phyloP scores from a whole-genome alignment of 2,888 invertebrate species.

The Orthosia gracilis region DNA sequence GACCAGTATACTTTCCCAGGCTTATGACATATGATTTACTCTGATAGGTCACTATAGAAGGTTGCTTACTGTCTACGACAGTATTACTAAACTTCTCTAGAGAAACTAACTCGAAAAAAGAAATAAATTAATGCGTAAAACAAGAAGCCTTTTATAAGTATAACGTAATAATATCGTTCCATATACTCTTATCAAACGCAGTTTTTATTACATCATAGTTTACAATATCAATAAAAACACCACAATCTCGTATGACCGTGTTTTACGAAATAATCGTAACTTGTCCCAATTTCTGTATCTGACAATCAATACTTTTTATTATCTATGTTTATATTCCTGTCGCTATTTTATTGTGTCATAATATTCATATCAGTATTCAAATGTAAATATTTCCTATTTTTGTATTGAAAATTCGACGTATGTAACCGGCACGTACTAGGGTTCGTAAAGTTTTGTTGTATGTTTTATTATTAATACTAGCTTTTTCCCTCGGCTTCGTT shows the following conservation, averaged over 20 bases:
- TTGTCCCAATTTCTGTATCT: constrained; percentile 62
- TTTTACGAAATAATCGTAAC: constrained; percentile 57
- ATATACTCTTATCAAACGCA: constrained; percentile 42
- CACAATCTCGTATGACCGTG: constrained; percentile 59
- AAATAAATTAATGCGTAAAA: not conserved
- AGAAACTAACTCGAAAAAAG: not conserved
- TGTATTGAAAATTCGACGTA: constrained; percentile 44
- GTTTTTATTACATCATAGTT: constrained; percentile 53
- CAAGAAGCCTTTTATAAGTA: not conserved
- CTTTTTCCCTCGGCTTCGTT: too few relatives aligned
- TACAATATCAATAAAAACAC: constrained; percentile 48
- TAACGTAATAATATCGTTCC: not conserved
- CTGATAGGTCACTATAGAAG: not conserved
- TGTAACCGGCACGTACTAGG: constrained; percentile 25
- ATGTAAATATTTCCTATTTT: constrained; percentile 36
- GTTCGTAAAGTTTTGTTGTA: constrained; percentile 11
- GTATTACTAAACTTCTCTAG: not conserved
- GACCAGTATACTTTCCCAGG: not conserved
- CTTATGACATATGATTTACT: not conserved
- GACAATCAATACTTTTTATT: constrained; percentile 62
- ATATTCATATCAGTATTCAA: constrained; percentile 41
- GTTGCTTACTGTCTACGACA: not conserved
- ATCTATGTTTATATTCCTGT: constrained; percentile 49
- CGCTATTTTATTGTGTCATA: constrained; percentile 50
- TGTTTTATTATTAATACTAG: too few relatives aligned